These are phyloP conservation scores for Kryptolebias marmoratus DNA, from an alignment of 2,113 vertebrate genomes.

Conservation along the genomic window DNA sequence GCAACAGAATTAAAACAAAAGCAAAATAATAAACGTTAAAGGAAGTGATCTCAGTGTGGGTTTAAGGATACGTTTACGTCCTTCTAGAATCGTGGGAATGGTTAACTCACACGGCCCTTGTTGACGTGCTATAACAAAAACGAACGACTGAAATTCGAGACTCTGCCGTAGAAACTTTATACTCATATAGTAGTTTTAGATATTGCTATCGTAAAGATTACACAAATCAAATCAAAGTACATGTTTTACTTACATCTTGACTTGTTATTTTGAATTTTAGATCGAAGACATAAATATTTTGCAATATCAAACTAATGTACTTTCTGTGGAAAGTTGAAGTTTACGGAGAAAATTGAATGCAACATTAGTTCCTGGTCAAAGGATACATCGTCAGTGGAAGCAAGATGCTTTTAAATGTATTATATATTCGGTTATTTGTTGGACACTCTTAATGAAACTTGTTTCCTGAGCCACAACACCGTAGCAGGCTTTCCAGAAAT, in stretches of 20 bases:
- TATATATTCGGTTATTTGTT: slow-evolving; percentile 30
- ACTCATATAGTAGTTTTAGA: too few species aligned
- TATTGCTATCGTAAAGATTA: too few species aligned
- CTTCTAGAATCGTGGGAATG: neutral
- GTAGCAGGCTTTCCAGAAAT: slow-evolving; percentile 45
- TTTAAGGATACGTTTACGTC: slow-evolving; percentile 10
- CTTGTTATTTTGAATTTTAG: too few species aligned
- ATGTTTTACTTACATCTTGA: too few species aligned
- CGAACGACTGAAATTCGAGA: neutral
- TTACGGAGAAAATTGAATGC: slow-evolving; percentile 36
- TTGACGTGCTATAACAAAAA: too few species aligned
- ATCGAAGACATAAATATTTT: too few species aligned
- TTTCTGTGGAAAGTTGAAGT: neutral
- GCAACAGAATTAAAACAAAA: neutral
- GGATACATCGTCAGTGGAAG: slow-evolving; percentile 39
- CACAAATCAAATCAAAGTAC: too few species aligned
- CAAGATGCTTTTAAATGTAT: slow-evolving; percentile 52
- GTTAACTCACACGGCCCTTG: neutral
- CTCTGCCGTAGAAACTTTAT: neutral
- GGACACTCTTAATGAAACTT: slow-evolving; percentile 4
- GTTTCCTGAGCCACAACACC: slow-evolving; percentile 17
- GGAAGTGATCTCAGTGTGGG: slow-evolving; percentile 69
- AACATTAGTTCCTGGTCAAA: slow-evolving; percentile 68
- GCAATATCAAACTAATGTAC: too few species aligned
- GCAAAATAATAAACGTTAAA: slow-evolving; percentile 4